Evolutionary conservation across 37 sponge, comb jelly and placozoan genomes (phyloP).

Genomic region (Chondrilla cf. caribensis): DNA sequence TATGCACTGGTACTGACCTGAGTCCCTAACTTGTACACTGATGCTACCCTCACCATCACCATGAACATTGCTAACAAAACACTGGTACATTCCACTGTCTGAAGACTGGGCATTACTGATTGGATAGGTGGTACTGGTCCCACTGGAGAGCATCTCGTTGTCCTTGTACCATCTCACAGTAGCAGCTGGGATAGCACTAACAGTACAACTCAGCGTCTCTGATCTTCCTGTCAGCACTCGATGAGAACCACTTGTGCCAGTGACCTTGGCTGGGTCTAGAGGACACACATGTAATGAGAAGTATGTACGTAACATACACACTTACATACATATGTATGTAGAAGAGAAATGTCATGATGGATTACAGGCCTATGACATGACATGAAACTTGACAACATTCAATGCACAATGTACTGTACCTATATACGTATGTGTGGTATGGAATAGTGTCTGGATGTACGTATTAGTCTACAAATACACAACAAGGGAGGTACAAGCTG

Average conservation of each 20-base stretch:
- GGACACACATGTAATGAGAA: no score
- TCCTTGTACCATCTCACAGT: constrained; percentile 46
- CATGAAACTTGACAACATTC: no score
- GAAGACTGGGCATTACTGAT: background rate
- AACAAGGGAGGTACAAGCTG: no score
- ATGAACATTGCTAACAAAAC: constrained; percentile 31
- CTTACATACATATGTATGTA: background rate
- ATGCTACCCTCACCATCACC: constrained; percentile 5
- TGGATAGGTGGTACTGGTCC: background rate
- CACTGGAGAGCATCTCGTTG: background rate
- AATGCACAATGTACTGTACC: no score
- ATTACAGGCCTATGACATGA: no score
- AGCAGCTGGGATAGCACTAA: constrained; percentile 17
- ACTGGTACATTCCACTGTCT: constrained; percentile 65
- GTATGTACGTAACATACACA: no score
- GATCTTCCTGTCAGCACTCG: constrained; percentile 2
- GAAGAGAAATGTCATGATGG: no score
- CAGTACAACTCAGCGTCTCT: constrained; percentile 33
- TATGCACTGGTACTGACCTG: constrained; percentile 28
- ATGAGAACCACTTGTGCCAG: background rate
- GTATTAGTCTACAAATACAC: no score
- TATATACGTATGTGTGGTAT: no score
- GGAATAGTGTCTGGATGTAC: no score
- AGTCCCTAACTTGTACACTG: constrained; percentile 36
- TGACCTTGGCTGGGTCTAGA: constrained; percentile 33